These are phyloP conservation scores for Scarus forsteni DNA, from an alignment of 2,797 vertebrate genomes.

Conservation along the genomic window DNA sequence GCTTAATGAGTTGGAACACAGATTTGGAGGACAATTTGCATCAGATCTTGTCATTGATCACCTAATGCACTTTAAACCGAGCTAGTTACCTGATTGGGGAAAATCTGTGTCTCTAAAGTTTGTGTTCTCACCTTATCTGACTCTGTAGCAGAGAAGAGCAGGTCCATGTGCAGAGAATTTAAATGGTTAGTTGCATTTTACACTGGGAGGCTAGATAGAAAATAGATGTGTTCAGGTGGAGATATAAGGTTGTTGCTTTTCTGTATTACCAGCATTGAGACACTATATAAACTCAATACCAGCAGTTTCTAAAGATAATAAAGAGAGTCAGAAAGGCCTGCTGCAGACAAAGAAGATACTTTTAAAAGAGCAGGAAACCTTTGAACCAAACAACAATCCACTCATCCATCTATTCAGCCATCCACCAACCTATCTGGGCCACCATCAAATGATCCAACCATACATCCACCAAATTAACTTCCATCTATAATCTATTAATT, in stretches of 20 bases:
- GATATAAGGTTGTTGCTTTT: background rate
- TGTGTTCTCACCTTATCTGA: slow-evolving; percentile 17
- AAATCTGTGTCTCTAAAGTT: background rate
- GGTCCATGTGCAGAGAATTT: slow-evolving; percentile 6
- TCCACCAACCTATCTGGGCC: too few species aligned
- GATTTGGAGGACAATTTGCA: background rate
- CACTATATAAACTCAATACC: too few species aligned
- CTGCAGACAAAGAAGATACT: too few species aligned
- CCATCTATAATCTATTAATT: too few species aligned
- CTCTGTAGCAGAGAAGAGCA: slow-evolving; percentile 20
- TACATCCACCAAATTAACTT: too few species aligned
- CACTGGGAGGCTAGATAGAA: slow-evolving; percentile 18
- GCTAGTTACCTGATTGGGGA: slow-evolving; percentile 2
- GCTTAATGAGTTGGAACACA: slow-evolving; percentile 9
- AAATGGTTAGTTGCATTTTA: slow-evolving; percentile 22
- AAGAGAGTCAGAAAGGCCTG: too few species aligned
- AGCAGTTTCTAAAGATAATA: too few species aligned
- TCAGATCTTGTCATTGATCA: slow-evolving; percentile 19
- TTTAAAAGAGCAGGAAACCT: too few species aligned
- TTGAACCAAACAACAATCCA: too few species aligned
- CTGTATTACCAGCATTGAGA: too few species aligned
- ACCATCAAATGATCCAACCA: too few species aligned
- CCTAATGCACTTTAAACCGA: slow-evolving; percentile 37
- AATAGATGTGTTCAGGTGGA: slow-evolving; percentile 16
- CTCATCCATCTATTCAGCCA: too few species aligned